Conservation (phyloP, 2,113 vertebrate species). For the Perca fluviatilis region DNA sequence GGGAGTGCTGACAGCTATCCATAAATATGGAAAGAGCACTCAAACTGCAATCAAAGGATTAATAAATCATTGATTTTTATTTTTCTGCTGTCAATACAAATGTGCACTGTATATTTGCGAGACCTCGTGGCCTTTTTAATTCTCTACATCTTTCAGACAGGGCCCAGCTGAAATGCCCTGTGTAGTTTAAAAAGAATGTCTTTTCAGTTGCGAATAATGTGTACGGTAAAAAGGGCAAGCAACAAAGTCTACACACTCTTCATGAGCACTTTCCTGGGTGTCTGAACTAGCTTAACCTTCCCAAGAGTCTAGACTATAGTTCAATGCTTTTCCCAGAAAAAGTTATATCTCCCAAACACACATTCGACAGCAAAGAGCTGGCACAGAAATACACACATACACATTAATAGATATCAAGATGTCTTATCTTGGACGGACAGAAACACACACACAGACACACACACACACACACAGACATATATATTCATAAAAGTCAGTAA, state of each 20-base stretch:
- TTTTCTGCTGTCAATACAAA: conserved; percentile 49
- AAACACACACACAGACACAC: not conserved
- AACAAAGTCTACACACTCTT: conserved; percentile 46
- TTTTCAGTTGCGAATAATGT: conserved; percentile 52
- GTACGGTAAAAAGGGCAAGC: conserved; percentile 54
- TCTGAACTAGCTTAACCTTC: conserved; percentile 72
- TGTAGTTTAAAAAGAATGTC: not conserved
- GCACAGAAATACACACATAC: conserved; percentile 14
- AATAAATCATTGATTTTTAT: conserved; percentile 68
- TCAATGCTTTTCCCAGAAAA: conserved; percentile 35
- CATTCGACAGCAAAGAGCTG: not conserved
- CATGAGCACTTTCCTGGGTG: conserved; percentile 43
- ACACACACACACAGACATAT: not conserved
- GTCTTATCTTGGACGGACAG: not conserved
- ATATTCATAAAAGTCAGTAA: conserved; percentile 44
- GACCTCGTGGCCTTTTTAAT: conserved; percentile 4
- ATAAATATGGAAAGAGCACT: conserved; percentile 71
- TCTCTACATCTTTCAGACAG: conserved; percentile 34
- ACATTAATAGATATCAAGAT: conserved; percentile 24
- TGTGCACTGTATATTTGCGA: conserved; percentile 18
- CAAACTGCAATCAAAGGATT: conserved; percentile 69
- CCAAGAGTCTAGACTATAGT: conserved; percentile 51
- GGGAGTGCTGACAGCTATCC: conserved; percentile 54
- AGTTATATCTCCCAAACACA: conserved; percentile 37
- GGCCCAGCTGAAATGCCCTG: conserved; percentile 7